Evolutionary conservation across 1,140 invertebrate genomes (phyloP), one percentile per base, ranked within the genome.

Genomic region (Steinernema feltiae): DNA sequence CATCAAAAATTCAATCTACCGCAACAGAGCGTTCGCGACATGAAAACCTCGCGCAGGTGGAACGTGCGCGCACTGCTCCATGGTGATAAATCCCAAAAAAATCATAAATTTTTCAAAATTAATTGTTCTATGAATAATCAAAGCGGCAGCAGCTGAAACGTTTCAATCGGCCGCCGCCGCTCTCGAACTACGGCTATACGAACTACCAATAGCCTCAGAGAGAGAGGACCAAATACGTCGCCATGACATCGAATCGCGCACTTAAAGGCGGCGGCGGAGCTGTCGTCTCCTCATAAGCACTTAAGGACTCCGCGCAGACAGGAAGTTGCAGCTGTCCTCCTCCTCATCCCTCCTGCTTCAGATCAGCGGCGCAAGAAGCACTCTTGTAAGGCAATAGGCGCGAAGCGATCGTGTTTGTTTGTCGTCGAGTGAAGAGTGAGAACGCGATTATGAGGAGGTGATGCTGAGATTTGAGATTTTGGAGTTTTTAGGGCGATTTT

Each of bases 371-470:
- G 15, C 53, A 7, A 63, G 24, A 63, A 63, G 53, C 7, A 3
- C 24, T 27, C 53, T 63, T 63, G 53, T 63, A 63, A 63, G 12
- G 53, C 53, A 63, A 63, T 63, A 63, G 53, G 53, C 53, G 12
- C 24, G 2, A 27, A 15, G 35, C 53, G 24, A 27, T n/a, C n/a
- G n/a, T n/a, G n/a, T n/a, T n/a, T n/a, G n/a, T n/a, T n/a, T n/a
- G n/a, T n/a, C n/a, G n/a, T n/a, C n/a, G n/a, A n/a, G n/a, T n/a
- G n/a, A n/a, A n/a, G n/a, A n/a, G n/a, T n/a, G n/a, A n/a, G n/a
- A n/a, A n/a, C n/a, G n/a, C n/a, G n/a, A n/a, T n/a, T n/a, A n/a
- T n/a, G n/a, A n/a, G n/a, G n/a, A n/a, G n/a, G n/a, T n/a, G n/a
- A n/a, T n/a, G n/a, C n/a, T n/a, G n/a, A n/a, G n/a, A n/a, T n/a